Evolutionary conservation across 2,797 vertebrate species (phyloP).

Genomic region (Poeciliopsis presidionis): DNA sequence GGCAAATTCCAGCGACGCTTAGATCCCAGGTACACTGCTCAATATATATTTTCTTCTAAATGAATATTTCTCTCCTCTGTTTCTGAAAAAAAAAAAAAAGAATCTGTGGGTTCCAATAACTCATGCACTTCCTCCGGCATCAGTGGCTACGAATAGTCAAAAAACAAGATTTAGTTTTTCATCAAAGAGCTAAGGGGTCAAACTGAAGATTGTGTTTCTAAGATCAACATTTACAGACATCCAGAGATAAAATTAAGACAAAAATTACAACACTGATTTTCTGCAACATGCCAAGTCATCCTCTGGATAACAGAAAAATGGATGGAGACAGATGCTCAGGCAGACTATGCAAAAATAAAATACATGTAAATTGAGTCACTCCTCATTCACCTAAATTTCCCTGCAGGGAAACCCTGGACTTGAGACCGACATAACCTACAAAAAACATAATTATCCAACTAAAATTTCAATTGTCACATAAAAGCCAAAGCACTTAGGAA

Average conservation of each 20-base stretch:
- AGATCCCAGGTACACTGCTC: background rate
- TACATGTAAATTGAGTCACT: too few relatives aligned
- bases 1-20: slow-evolving; percentile 19
- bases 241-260: background rate
- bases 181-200: background rate
- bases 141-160: background rate
- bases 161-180: background rate
- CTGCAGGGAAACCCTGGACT: background rate
- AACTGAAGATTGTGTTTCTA: background rate
- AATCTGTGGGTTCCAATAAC: background rate
- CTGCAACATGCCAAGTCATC: background rate
- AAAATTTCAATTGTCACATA: background rate
- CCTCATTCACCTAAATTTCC: background rate
- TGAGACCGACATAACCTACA: background rate
- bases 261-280: background rate
- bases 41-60: background rate
- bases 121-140: background rate
- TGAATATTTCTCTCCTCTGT: background rate
- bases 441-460: background rate
- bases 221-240: background rate
- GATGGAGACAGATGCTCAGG: too few relatives aligned
- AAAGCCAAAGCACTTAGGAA: background rate
- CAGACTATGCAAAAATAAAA: too few relatives aligned
- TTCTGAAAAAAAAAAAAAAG: background rate
- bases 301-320: too few relatives aligned